Conservation (phyloP, 2,113 vertebrate genomes). For the Hippocampus mohnikei region DNA sequence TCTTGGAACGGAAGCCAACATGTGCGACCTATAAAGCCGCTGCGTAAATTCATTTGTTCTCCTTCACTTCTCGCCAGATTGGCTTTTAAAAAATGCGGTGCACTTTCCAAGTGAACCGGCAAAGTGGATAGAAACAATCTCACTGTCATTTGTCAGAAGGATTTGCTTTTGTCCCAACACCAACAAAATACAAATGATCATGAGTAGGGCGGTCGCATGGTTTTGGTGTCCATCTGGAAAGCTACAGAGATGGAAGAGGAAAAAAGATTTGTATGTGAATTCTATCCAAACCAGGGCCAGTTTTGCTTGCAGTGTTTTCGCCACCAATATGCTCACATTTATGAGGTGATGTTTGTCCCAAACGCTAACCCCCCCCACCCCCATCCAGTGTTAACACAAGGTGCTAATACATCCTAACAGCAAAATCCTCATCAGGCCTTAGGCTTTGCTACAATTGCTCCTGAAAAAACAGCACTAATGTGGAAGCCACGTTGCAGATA, state of each 20-base stretch:
- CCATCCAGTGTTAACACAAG: constrained; percentile 20
- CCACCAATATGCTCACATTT: background rate
- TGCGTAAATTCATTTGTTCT: constrained; percentile 27
- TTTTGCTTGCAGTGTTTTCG: constrained; percentile 7
- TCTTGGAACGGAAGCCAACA: background rate
- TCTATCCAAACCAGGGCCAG: background rate
- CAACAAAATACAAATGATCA: background rate
- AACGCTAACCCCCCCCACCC: constrained; percentile 3
- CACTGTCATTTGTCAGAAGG: background rate
- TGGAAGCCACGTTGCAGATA: background rate
- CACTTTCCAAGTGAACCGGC: background rate
- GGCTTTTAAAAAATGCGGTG: background rate
- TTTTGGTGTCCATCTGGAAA: constrained; percentile 6
- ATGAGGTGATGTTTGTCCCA: constrained; percentile 3
- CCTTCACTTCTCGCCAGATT: constrained; percentile 12
- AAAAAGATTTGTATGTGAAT: constrained; percentile 21
- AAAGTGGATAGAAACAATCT: constrained; percentile 3
- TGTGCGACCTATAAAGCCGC: constrained; percentile 5
- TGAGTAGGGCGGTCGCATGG: background rate
- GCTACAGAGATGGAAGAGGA: background rate
- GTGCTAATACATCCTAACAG: constrained; percentile 36
- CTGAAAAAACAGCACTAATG: constrained; percentile 5
- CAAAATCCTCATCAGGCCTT: constrained; percentile 21
- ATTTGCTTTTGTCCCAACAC: background rate
- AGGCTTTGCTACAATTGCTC: constrained; percentile 26